A percentile compares a stretch with the other conserved stretches of the same genome.
Evolutionary conservation across 1,140 invertebrate genomes (phyloP).

Genomic region (Amyelois transitella): DNA sequence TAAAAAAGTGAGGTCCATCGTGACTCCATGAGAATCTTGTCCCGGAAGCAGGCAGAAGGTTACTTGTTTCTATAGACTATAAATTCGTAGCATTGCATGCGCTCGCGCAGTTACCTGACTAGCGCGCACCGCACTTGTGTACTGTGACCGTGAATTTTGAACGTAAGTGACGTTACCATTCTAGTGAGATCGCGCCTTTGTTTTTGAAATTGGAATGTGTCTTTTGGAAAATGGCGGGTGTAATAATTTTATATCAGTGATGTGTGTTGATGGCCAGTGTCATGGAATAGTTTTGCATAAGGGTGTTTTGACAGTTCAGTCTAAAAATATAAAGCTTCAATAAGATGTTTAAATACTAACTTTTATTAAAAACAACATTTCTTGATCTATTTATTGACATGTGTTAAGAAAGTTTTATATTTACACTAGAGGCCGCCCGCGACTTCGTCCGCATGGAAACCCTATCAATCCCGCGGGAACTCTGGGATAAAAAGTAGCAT

Average conservation of each 20-base stretch:
- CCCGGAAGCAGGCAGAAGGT: slow-evolving; percentile 28
- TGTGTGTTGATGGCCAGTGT: neutral
- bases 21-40: slow-evolving; percentile 1
- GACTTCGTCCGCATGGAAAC: too few relatives aligned
- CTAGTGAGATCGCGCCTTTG: neutral
- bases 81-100: slow-evolving; percentile 18
- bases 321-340: too few relatives aligned
- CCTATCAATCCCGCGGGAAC: too few relatives aligned
- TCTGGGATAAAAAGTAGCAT: too few relatives aligned
- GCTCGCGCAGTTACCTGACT: slow-evolving; percentile 19
- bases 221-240: neutral
- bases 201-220: neutral
- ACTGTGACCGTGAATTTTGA: slow-evolving; percentile 21
- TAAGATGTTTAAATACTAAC: too few relatives aligned
- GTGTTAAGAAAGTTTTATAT: too few relatives aligned
- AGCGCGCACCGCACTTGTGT: slow-evolving; percentile 7
- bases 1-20: neutral
- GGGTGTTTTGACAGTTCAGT: too few relatives aligned
- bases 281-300: neutral
- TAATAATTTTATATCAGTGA: neutral
- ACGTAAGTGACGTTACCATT: slow-evolving; percentile 24
- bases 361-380: too few relatives aligned
- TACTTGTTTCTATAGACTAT: slow-evolving; percentile 18
- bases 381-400: too few relatives aligned
- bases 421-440: too few relatives aligned